Percentiles rank a stretch among this genome's conserved stretches.
phyloP scores from a whole-genome alignment of 2,888 invertebrate species.

The Osmoderma eremita region DNA sequence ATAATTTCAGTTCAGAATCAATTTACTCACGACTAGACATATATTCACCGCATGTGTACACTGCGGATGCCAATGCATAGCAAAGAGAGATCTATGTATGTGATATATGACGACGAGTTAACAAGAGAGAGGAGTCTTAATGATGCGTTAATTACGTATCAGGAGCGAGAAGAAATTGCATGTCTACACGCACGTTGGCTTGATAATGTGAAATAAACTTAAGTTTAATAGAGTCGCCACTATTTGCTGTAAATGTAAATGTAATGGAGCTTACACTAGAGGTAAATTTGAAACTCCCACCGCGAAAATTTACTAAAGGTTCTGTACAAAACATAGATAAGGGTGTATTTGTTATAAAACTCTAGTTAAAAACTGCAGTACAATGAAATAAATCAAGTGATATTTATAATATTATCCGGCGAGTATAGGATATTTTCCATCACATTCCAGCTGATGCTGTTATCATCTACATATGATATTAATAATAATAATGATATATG shows the following conservation, averaged over 20 bases:
- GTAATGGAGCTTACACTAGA: neutral
- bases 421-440: too few relatives aligned
- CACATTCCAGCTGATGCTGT: too few relatives aligned
- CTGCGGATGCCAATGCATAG: neutral
- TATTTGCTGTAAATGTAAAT: neutral
- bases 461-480: too few relatives aligned
- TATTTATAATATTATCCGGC: too few relatives aligned
- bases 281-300: too few relatives aligned
- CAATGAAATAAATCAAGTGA: too few relatives aligned
- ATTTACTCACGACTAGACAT: conserved; percentile 33
- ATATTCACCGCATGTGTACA: conserved; percentile 21
- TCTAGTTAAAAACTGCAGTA: too few relatives aligned
- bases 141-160: conserved; percentile 29
- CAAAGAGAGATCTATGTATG: conserved; percentile 5
- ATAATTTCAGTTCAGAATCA: conserved; percentile 36
- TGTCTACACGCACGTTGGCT: conserved; percentile 26
- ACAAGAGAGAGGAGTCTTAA: conserved; percentile 18
- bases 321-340: too few relatives aligned
- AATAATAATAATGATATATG: too few relatives aligned
- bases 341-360: too few relatives aligned
- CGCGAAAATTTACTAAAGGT: too few relatives aligned
- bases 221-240: conserved; percentile 5
- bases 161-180: conserved; percentile 17
- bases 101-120: conserved; percentile 20
- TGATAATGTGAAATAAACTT: conserved; percentile 21